Percentiles rank a stretch among this genome's conserved stretches.
Evolutionary conservation across 2,797 vertebrate species (phyloP).

Genomic region (Malacoraja senta): DNA sequence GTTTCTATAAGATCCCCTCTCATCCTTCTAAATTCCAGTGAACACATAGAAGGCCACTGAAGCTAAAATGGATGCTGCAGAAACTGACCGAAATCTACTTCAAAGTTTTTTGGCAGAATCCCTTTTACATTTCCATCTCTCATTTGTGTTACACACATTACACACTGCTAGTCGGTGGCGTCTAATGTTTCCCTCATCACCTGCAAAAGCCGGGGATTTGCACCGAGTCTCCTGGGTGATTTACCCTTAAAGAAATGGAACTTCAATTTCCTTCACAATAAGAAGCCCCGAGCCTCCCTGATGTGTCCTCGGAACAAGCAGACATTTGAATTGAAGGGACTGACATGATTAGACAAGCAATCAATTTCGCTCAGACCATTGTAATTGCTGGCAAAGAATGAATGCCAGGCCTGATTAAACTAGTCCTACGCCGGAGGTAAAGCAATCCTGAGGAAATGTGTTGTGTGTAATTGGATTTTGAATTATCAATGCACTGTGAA

Average conservation of each 20-base stretch:
- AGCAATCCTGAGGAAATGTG: conserved; percentile 25
- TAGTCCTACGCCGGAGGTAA: neutral
- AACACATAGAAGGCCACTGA: neutral
- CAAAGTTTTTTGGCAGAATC: neutral
- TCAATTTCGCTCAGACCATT: conserved; percentile 19
- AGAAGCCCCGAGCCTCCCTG: neutral
- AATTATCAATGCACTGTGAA: conserved; percentile 29
- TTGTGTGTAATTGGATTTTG: conserved; percentile 31
- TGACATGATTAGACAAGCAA: conserved; percentile 21
- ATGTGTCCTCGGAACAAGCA: neutral
- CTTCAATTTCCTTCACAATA: conserved; percentile 24
- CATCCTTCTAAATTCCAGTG: too few species aligned
- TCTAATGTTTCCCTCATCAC: neutral
- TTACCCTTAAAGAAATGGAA: neutral
- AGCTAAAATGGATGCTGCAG: neutral
- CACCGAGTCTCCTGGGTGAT: neutral
- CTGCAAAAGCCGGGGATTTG: neutral
- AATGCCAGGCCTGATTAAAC: conserved; percentile 18
- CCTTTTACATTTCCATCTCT: conserved; percentile 19
- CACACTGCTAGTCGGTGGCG: neutral
- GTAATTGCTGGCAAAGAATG: conserved; percentile 9
- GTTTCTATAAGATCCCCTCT: too few species aligned
- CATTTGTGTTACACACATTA: neutral
- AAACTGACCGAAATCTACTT: neutral
- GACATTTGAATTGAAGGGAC: neutral